Evolutionary conservation across 1,140 invertebrate genomes (phyloP).

Genomic region (Nymphalis io): DNA sequence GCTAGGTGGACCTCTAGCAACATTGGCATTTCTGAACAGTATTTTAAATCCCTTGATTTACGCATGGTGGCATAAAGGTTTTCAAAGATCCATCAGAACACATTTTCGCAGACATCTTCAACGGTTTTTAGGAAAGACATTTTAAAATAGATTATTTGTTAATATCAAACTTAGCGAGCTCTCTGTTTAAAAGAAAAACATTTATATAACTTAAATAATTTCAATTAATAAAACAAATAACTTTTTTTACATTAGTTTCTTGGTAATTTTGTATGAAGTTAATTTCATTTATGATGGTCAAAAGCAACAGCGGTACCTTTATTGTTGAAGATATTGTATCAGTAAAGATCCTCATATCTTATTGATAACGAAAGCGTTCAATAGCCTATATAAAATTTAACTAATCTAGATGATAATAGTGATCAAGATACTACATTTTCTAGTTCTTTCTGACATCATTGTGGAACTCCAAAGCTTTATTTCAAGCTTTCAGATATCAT

Average conservation of each 20-base stretch:
- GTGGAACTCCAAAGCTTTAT: background rate
- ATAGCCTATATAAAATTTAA: conserved; percentile 1
- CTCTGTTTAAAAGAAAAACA: background rate
- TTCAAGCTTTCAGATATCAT: too few species aligned
- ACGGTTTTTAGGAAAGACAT: conserved; percentile 35
- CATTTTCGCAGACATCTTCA: conserved; percentile 50
- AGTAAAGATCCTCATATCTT: background rate
- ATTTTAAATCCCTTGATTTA: conserved; percentile 87
- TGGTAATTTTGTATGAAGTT: background rate
- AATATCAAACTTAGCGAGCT: conserved; percentile 1
- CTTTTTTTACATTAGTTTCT: too few species aligned
- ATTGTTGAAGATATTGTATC: background rate
- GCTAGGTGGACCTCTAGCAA: conserved; percentile 79
- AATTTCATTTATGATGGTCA: background rate
- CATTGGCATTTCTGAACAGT: conserved; percentile 84
- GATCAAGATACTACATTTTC: background rate
- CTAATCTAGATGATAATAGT: background rate
- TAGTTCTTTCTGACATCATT: background rate
- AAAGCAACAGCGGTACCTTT: background rate
- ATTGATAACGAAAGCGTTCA: background rate
- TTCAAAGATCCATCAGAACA: conserved; percentile 62
- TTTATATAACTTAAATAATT: too few species aligned
- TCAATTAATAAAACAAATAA: too few species aligned
- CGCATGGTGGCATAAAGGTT: conserved; percentile 86
- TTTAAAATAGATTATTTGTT: conserved; percentile 11